These are phyloP conservation scores for Argopecten irradians DNA, from an alignment of 1,140 invertebrate species.

Conservation along the genomic window DNA sequence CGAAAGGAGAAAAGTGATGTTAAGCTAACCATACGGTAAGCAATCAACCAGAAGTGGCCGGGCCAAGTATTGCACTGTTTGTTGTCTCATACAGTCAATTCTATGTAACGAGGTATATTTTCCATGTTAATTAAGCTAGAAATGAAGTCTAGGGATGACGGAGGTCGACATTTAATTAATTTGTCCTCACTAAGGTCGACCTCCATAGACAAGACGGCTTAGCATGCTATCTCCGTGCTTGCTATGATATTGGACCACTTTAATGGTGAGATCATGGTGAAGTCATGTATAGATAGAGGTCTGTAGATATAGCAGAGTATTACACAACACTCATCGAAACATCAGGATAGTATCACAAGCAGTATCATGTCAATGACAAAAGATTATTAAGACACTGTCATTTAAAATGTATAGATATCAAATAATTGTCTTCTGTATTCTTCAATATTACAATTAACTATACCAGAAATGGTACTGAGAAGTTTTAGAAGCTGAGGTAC, in stretches of 20 bases:
- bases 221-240: not conserved
- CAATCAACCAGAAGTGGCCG: not conserved
- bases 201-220: not conserved
- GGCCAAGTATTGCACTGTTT: not conserved
- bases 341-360: too few relatives aligned
- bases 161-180: constrained; percentile 11
- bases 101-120: constrained; percentile 13
- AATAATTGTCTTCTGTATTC: too few relatives aligned
- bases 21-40: not conserved
- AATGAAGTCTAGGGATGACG: constrained; percentile 8
- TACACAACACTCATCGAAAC: not conserved
- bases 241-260: not conserved
- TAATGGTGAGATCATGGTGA: not conserved
- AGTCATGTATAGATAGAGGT: not conserved
- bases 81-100: constrained; percentile 1
- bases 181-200: not conserved
- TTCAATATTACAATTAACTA: too few relatives aligned
- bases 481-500: too few relatives aligned
- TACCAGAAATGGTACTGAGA: too few relatives aligned
- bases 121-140: constrained; percentile 22
- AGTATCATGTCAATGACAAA: too few relatives aligned
- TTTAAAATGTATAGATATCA: too few relatives aligned
- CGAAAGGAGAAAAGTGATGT: not conserved
- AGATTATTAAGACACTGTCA: too few relatives aligned
- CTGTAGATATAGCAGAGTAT: not conserved